Evolutionary conservation across 2,888 invertebrate genomes (phyloP).

Genomic region (Lithophane ornitopus): DNA sequence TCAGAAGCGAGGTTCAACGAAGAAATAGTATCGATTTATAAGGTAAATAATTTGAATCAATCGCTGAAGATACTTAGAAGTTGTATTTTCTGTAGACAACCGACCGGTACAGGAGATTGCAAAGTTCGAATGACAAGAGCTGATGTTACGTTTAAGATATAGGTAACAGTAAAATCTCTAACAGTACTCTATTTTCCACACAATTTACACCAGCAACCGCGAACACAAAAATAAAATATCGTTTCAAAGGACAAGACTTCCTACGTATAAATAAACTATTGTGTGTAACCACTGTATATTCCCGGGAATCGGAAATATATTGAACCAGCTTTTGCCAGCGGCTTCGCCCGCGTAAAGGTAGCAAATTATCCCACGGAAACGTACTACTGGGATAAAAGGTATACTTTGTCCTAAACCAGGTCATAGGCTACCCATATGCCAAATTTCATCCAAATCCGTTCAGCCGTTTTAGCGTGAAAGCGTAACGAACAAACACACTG

Average conservation of each 20-base stretch:
- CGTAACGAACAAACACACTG: not conserved
- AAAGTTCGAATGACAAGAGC: not conserved
- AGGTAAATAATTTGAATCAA: not conserved
- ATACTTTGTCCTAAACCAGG: not conserved
- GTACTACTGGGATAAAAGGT: not conserved
- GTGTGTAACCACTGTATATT: conserved; percentile 61
- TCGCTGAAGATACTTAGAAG: not conserved
- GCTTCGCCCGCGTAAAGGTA: not conserved
- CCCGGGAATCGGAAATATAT: conserved; percentile 60
- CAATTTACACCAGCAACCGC: conserved; percentile 33
- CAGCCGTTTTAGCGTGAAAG: not conserved
- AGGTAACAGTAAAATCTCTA: not conserved
- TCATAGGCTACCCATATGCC: not conserved
- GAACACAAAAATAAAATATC: conserved; percentile 48
- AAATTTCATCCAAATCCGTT: not conserved
- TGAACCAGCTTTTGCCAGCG: conserved; percentile 25
- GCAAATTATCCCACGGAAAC: not conserved
- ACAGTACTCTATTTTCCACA: conserved; percentile 13
- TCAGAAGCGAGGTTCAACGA: not conserved
- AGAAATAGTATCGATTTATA: not conserved
- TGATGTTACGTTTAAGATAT: not conserved
- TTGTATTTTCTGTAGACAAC: not conserved
- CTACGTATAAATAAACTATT: conserved; percentile 59
- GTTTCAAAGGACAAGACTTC: conserved; percentile 32
- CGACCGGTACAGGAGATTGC: not conserved